Base-by-base conservation (phyloP, 2,797 vertebrate species). In the Micromesistius poutassou region DNA sequence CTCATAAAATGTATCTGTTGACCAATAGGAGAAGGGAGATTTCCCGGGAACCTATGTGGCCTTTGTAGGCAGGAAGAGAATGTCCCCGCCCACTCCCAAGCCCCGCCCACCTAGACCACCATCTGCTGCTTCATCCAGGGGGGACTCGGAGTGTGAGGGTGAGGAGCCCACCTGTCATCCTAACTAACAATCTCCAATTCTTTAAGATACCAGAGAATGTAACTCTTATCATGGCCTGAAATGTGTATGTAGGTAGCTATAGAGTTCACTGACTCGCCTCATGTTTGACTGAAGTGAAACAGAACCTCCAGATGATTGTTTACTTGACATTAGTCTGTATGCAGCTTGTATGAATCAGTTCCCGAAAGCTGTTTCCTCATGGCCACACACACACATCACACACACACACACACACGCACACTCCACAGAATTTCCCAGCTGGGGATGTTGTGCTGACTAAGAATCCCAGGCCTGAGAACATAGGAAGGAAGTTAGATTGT, bases 11-110 rank as follows among this genome's bases (percentile, higher is more conserved):
- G 36, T 22, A 40, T 30, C 19, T 40, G 28, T 76, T 19, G 12
- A 5, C 19, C 25, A 0, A 25, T 81, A 93, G 90, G 96, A 96
- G 84, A 95, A 96, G 75, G 96, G 96, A 0, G 96, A 97, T 91
- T 97, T 97, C 75, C 96, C 96, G 0, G 96, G 96, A 81, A 97
- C 96, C 2, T 97, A 97, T 0, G 96, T 97, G 82, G 96, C 97
- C 87, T 97, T 96, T 40, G 91, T 96, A 0, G 96, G 96, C 85
- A 94, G 94, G 77, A 97, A 95, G 90, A 95, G 93, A 84, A 96
- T 97, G 90, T 95, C 95, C 0, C 96, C 96, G 14, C 96, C 96
- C 16, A 97, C 96, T 0, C 96, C 96, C 0, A 97, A 97, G 89
- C 96, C 96, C 77, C 94, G 96, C 79, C 96, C 96, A 50, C 95